Evolutionary conservation across 2,888 invertebrate species (phyloP).

Genomic region (Tolmerus cingulatus): DNA sequence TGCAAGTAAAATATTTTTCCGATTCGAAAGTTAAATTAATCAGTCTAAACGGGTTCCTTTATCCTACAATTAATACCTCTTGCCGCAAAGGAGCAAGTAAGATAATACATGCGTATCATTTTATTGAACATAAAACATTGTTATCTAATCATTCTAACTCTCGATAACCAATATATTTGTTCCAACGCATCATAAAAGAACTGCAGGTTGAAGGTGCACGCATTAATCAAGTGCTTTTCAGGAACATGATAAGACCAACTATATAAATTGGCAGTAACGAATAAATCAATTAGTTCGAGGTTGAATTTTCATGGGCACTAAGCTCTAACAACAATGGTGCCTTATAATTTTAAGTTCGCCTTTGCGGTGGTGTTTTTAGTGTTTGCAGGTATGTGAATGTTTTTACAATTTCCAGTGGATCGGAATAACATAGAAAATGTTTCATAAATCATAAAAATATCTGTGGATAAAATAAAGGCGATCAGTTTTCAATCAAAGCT

Average conservation of each 20-base stretch:
- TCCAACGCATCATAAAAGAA: not conserved
- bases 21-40: not conserved
- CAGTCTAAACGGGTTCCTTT: not conserved
- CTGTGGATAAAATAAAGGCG: not conserved
- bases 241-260: not conserved
- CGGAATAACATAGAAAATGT: not conserved
- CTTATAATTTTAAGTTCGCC: not conserved
- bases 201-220: not conserved
- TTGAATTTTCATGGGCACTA: not conserved
- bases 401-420: not conserved
- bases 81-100: not conserved
- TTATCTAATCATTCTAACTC: not conserved
- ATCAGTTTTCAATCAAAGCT: no score
- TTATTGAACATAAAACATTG: not conserved
- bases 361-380: not conserved
- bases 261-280: not conserved
- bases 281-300: not conserved
- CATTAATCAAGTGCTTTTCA: not conserved
- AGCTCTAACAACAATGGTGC: not conserved
- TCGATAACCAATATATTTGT: not conserved
- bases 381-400: not conserved
- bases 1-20: no score
- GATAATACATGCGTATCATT: not conserved
- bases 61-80: not conserved
- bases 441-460: not conserved